Evolutionary conservation across 2,113 vertebrate genomes (phyloP).

Genomic region (Triplophysa dalaica): DNA sequence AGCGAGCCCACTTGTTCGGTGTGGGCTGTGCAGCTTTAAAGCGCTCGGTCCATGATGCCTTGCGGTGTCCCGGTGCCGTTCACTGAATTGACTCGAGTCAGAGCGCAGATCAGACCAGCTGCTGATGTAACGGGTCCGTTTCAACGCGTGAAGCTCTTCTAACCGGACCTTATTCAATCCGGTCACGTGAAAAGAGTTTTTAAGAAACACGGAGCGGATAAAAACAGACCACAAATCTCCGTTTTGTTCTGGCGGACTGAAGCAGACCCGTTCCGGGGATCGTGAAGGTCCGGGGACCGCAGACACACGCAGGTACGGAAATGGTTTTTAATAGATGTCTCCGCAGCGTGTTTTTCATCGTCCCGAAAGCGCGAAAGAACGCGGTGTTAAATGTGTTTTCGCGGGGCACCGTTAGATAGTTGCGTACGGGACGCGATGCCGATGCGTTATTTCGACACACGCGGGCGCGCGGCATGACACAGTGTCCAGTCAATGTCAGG

Average conservation of each 20-base stretch:
- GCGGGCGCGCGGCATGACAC: background rate
- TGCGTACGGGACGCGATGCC: slow-evolving; percentile 26
- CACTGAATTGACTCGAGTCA: slow-evolving; percentile 51
- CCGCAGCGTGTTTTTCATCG: background rate
- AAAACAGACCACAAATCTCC: background rate
- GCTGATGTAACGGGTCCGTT: slow-evolving; percentile 37
- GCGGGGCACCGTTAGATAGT: slow-evolving; percentile 13
- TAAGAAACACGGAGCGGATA: background rate
- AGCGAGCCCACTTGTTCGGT: background rate
- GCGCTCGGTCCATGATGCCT: slow-evolving; percentile 70
- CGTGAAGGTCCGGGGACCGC: background rate
- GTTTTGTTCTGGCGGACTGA: background rate
- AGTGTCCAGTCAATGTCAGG: slow-evolving; percentile 5
- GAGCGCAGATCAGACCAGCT: background rate
- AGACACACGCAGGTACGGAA: slow-evolving; percentile 29
- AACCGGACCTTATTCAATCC: background rate
- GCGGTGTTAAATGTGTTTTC: background rate
- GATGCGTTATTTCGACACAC: background rate
- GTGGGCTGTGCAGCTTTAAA: slow-evolving; percentile 69
- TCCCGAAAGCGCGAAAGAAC: background rate
- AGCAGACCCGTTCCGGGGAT: slow-evolving; percentile 18
- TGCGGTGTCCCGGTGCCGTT: slow-evolving; percentile 71
- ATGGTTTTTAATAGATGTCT: background rate
- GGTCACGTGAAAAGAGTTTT: background rate
- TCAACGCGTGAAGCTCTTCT: background rate